Evolutionary conservation across 2,888 invertebrate species (phyloP), one percentile per base, ranked within the genome.

Genomic region (Orthosia incerta): DNA sequence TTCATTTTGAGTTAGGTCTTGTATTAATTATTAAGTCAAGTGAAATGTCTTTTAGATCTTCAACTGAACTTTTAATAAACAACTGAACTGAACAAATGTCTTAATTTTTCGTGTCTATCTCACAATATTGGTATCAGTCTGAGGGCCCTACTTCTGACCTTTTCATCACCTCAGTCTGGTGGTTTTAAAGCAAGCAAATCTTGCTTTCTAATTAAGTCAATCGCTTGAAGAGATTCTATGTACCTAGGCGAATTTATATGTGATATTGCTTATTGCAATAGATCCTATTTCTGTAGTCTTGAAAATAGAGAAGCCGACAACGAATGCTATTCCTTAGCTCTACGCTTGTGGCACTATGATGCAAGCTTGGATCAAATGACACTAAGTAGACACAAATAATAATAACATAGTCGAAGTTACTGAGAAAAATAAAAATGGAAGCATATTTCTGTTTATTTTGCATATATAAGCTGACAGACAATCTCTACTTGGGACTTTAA

Each of bases 351-450:
- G 15, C 0, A 61, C 48, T 59, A 53, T 51, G 76, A 81, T 51
- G 46, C 76, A 80, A 80, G 45, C 16, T 59, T n/a, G 81, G 12
- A n/a, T 81, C 61, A 53, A 81, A 81, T 81, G 62, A 59, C 61
- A 53, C 56, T 59, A 53, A 81, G 62, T 62, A 3, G 61, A 20
- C 67, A 67, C 16, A 74, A 55, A 80, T 65, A 46, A 48, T 46
- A 31, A 26, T 61, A 56, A 75, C 39, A 75, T 57, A 51, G 9
- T 48, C 39, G 13, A 62, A 20, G 15, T 18, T 74, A 74, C 55
- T 4, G 39, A 63, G 51, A 80, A 55, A 31, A 20, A 46, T 5
- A 11, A 51, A 74, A 57, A 62, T 46, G 5, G 4, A 63, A 1
- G 2, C 11, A 39, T 39, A 56, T 56, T 57, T 23, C 15, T 72